A percentile compares a stretch with the other conserved stretches of the same genome.
phyloP scores from a whole-genome alignment of 2,797 vertebrate species.

The Spinus olivaceus region DNA sequence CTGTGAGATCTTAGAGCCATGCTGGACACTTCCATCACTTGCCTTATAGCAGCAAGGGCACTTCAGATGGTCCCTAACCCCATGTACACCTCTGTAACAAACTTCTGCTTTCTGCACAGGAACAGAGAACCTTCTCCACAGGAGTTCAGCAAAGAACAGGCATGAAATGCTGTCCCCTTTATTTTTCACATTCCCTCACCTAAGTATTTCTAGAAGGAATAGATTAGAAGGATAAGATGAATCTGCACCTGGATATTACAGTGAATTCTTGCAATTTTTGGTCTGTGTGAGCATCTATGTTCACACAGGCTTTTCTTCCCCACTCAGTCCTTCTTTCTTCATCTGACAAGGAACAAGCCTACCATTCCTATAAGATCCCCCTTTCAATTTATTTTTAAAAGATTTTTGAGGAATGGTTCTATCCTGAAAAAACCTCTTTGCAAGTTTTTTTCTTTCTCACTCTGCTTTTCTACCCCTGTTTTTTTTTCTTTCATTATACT shows the following conservation, averaged over 20 bases:
- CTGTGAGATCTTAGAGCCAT: neutral
- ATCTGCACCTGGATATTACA: neutral
- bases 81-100: fast-evolving
- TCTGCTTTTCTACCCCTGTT: neutral
- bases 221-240: neutral
- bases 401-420: neutral
- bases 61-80: neutral
- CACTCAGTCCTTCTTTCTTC: neutral
- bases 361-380: neutral
- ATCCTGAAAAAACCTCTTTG: neutral
- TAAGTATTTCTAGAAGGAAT: neutral
- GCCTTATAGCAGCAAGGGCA: neutral
- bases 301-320: conserved; percentile 7
- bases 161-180: neutral
- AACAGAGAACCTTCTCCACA: fast-evolving
- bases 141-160: neutral
- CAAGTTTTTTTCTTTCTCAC: neutral
- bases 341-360: neutral
- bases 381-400: neutral
- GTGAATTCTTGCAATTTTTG: neutral
- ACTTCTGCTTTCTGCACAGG: neutral
- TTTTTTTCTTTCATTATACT: conserved; percentile 1
- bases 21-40: neutral
- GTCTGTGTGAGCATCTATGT: neutral
- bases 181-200: neutral